These are phyloP conservation scores for Acanthoscelides obtectus DNA, from an alignment of 2,888 invertebrate species.

Conservation along the genomic window DNA sequence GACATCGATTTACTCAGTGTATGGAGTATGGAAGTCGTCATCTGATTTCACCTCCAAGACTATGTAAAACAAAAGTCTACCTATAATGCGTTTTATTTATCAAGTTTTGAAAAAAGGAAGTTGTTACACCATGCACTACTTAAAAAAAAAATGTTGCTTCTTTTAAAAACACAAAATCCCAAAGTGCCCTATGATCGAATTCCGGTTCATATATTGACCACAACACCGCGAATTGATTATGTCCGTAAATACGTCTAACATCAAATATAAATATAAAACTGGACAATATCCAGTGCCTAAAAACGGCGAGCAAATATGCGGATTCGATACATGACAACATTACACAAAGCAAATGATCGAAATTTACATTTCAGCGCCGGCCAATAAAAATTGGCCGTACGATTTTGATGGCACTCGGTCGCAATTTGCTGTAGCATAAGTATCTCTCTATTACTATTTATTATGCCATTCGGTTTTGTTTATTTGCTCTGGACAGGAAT, in stretches of 20 bases:
- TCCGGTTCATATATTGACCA: neutral
- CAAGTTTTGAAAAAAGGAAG: too few species aligned
- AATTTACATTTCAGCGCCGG: neutral
- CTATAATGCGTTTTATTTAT: too few species aligned
- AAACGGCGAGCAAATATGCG: neutral
- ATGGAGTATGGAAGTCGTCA: too few species aligned
- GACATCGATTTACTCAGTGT: too few species aligned
- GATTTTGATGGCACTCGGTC: neutral
- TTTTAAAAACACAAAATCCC: too few species aligned
- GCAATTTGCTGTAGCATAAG: neutral
- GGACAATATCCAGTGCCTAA: neutral
- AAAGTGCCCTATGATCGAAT: too few species aligned
- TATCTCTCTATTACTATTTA: neutral
- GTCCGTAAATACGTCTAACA: neutral
- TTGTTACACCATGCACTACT: too few species aligned
- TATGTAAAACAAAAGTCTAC: too few species aligned
- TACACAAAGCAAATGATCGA: neutral
- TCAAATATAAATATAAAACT: neutral
- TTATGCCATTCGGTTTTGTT: neutral
- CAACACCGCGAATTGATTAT: neutral
- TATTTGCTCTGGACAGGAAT: neutral
- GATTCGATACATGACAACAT: neutral
- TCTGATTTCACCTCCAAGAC: too few species aligned
- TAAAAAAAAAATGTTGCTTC: too few species aligned
- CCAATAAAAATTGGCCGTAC: neutral